Conservation (phyloP, 2,797 vertebrate species). For the Amphiprion clarkii region DNA sequence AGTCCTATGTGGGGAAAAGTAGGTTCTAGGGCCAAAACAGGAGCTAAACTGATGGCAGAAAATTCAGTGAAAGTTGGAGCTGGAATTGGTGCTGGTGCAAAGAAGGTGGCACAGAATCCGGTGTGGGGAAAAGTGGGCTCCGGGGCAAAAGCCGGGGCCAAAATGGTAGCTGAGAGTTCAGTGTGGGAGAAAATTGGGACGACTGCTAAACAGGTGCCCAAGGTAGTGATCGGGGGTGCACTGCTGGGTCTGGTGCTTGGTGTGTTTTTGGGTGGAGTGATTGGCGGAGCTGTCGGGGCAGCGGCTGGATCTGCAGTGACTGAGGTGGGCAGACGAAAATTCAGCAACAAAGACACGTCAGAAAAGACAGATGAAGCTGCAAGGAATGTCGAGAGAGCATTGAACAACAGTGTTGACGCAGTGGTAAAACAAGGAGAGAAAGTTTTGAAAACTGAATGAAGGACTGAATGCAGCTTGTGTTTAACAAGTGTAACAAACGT, state of each 20-base stretch:
- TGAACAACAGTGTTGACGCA: slow-evolving; percentile 29
- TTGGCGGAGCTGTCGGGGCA: slow-evolving; percentile 82
- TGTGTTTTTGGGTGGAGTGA: slow-evolving; percentile 73
- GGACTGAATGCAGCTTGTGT: background rate
- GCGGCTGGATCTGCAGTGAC: slow-evolving; percentile 72
- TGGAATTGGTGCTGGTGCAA: slow-evolving; percentile 64
- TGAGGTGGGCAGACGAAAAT: slow-evolving; percentile 79
- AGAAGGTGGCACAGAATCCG: slow-evolving; percentile 74
- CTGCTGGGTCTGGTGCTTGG: slow-evolving; percentile 79
- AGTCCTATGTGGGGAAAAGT: slow-evolving; percentile 76
- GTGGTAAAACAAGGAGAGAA: slow-evolving; percentile 60
- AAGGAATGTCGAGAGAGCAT: slow-evolving; percentile 2
- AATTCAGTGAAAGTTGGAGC: slow-evolving; percentile 59
- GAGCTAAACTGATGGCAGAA: slow-evolving; percentile 70
- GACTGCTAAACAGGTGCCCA: slow-evolving; percentile 66
- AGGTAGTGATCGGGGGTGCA: slow-evolving; percentile 60
- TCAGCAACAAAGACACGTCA: slow-evolving; percentile 44
- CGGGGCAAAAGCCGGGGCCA: slow-evolving; percentile 70
- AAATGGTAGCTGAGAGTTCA: slow-evolving; percentile 73
- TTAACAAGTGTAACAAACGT: slow-evolving; percentile 13
- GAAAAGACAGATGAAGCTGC: slow-evolving; percentile 21
- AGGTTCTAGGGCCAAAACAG: slow-evolving; percentile 66
- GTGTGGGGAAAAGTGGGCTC: slow-evolving; percentile 75
- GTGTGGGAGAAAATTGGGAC: slow-evolving; percentile 71
- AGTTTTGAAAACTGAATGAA: slow-evolving; percentile 78